Base-by-base conservation (phyloP, 1,140 invertebrate genomes). In the Papilio machaon region DNA sequence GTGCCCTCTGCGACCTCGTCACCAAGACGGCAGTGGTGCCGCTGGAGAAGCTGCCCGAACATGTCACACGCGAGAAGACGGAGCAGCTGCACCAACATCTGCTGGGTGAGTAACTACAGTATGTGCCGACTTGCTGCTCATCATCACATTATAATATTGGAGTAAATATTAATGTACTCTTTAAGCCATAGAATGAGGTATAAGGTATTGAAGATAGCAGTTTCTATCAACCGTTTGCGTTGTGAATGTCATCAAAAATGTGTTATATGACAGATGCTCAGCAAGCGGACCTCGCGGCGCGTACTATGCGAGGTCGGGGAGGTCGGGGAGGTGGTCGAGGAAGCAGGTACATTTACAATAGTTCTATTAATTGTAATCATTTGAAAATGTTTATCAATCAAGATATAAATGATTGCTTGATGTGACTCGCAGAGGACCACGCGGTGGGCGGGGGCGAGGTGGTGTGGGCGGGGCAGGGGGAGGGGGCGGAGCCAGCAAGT, bases 1-100 rank as follows among this genome's bases (percentile, higher is more conserved):
- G 74, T 19, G 89, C 90, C 2, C 78, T 92, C 15, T 81, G 60
- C 38, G 91, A 91, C 73, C 85, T 92, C 2, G 87, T 92, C 76
- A 86, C 79, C 73, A 91, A 92, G 83, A 91, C 91, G 0, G 91
- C 89, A 30, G 91, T 94, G 0, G 93, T 94, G 35, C 93, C 93
- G 30, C 86, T 94, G 2, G 84, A 88, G 79, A 94, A 94, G 82
- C 82, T 94, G 70, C 91, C 93, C 38, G 93, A 94, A 5, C 88
- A 93, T 82, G 87, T 94, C 79, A 91, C 91, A 0, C 86, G 82
- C 17, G 89, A 89, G 23, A 91, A 92, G 84, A 88, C 88, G 6
- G 91, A 91, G 30, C 87, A 88, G 60, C 78, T 91, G 76, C 84
- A 73, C 13, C 64, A 67, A 6, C 13, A 73, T 5, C 19, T 73